Conservation (phyloP, 2,888 invertebrate genomes). For the Chelonus formosanus region DNA sequence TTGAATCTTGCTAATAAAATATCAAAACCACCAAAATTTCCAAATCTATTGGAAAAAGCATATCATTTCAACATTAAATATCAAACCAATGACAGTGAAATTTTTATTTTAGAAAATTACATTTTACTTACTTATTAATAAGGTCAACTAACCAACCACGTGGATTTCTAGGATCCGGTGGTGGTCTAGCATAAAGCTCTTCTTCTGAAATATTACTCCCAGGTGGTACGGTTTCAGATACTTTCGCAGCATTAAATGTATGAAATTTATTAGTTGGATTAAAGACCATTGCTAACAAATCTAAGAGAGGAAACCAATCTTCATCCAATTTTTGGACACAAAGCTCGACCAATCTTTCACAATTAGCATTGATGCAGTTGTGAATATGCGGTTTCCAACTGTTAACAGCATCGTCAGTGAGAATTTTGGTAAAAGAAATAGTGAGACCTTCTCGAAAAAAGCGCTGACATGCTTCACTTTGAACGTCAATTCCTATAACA, state of each 20-base stretch:
- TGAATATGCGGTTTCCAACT: constrained; percentile 98
- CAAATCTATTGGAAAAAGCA: constrained; percentile 72
- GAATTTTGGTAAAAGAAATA: constrained; percentile 93
- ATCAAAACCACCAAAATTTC: constrained; percentile 88
- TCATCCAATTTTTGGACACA: constrained; percentile 89
- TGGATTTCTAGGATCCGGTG: constrained; percentile 83
- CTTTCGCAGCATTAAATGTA: constrained; percentile 81
- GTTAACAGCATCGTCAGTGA: constrained; percentile 96
- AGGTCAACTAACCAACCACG: constrained; percentile 97
- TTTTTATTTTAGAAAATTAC: not conserved
- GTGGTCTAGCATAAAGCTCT: constrained; percentile 78
- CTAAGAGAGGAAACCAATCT: constrained; percentile 92
- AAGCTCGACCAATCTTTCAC: constrained; percentile 89
- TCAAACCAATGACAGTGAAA: not conserved
- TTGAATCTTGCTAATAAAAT: constrained; percentile 85
- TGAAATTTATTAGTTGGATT: constrained; percentile 97
- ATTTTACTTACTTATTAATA: constrained; percentile 77
- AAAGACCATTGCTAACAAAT: constrained; percentile 91
- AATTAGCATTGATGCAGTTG: constrained; percentile 92
- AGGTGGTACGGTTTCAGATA: constrained; percentile 75
- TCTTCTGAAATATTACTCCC: constrained; percentile 74
- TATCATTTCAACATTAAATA: constrained; percentile 4
- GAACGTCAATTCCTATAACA: constrained; percentile 78
- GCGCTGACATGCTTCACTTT: constrained; percentile 89
- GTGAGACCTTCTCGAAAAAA: constrained; percentile 95